Conservation (phyloP, 1,140 invertebrate species). For the Argopecten irradians region DNA sequence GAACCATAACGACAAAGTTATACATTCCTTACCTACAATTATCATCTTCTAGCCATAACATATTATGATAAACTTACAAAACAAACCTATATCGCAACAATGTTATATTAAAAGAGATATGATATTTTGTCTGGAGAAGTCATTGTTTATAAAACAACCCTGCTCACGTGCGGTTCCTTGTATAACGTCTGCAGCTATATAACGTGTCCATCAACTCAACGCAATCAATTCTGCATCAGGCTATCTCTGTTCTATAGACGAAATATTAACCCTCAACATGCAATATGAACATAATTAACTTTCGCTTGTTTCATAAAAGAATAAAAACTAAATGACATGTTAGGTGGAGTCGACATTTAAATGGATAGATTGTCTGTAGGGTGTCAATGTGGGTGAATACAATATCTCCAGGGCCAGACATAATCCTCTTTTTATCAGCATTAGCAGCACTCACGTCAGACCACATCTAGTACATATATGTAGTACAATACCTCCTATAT, state of each 20-base stretch:
- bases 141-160: no score
- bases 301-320: neutral
- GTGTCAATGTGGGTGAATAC: neutral
- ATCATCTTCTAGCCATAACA: no score
- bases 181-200: neutral
- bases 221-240: neutral
- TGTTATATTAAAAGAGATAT: no score
- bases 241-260: neutral
- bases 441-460: neutral
- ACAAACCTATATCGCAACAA: no score
- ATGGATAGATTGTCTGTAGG: neutral
- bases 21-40: no score
- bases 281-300: constrained; percentile 1
- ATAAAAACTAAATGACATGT: constrained; percentile 23
- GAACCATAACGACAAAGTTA: no score
- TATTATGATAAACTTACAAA: no score
- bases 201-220: neutral
- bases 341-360: neutral
- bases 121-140: no score
- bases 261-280: neutral
- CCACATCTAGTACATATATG: no score
- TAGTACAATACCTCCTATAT: neutral
- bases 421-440: neutral
- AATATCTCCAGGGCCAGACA: neutral
- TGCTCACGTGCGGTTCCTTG: no score